Evolutionary conservation across 2,888 invertebrate species (phyloP).

Genomic region (Cantharis flavilabris): DNA sequence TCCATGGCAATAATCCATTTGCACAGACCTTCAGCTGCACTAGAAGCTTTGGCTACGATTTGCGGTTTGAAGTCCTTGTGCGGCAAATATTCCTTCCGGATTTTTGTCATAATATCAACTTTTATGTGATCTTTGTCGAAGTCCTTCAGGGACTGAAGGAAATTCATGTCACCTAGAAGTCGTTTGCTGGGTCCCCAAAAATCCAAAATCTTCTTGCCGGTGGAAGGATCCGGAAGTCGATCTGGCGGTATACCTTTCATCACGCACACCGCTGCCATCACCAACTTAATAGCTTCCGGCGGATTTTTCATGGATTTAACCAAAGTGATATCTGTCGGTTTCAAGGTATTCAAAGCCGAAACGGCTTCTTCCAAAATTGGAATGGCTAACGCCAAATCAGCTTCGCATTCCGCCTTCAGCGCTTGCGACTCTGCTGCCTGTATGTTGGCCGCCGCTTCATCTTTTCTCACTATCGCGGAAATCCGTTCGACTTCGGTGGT

Average conservation of each 20-base stretch:
- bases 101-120: constrained; percentile 70
- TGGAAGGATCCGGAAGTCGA: constrained; percentile 72
- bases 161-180: constrained; percentile 79
- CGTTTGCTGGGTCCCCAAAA: constrained; percentile 87
- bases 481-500: constrained; percentile 78
- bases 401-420: constrained; percentile 88
- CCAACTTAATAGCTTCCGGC: constrained; percentile 78
- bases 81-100: constrained; percentile 74
- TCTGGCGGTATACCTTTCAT: constrained; percentile 82
- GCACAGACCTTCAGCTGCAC: constrained; percentile 91
- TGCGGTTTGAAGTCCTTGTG: constrained; percentile 80
- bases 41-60: constrained; percentile 85
- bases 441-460: constrained; percentile 85
- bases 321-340: constrained; percentile 81
- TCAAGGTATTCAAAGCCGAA: constrained; percentile 80
- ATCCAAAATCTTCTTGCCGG: constrained; percentile 73
- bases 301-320: constrained; percentile 91
- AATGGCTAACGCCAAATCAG: constrained; percentile 86
- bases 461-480: constrained; percentile 78
- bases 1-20: constrained; percentile 92
- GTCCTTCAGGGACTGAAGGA: constrained; percentile 73
- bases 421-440: constrained; percentile 85
- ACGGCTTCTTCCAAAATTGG: constrained; percentile 79
- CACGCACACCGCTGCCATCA: constrained; percentile 90
- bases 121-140: constrained; percentile 88